These are phyloP conservation scores for Channa argus DNA, from an alignment of 2,113 vertebrate genomes.

Conservation along the genomic window DNA sequence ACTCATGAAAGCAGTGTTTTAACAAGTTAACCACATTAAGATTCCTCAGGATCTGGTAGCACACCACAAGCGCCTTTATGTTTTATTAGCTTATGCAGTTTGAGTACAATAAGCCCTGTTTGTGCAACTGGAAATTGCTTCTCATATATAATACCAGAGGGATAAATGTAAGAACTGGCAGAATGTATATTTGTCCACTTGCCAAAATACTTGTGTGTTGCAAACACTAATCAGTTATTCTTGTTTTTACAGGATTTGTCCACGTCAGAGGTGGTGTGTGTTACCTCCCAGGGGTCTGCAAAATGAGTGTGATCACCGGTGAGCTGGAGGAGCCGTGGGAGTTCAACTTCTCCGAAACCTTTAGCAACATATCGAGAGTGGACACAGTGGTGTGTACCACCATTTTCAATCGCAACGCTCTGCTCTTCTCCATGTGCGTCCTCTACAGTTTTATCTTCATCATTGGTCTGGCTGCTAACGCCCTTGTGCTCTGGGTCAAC, in stretches of 20 bases:
- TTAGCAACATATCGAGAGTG: conserved; percentile 82
- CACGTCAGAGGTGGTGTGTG: conserved; percentile 43
- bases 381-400: conserved; percentile 83
- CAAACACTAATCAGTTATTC: conserved; percentile 34
- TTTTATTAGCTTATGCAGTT: conserved; percentile 58
- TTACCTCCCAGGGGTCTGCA: conserved; percentile 63
- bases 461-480: conserved; percentile 91
- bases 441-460: conserved; percentile 95
- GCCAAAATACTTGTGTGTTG: conserved; percentile 16
- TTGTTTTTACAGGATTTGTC: conserved; percentile 61
- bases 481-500: conserved; percentile 94
- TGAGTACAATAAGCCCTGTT: conserved; percentile 38
- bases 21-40: conserved; percentile 73
- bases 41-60: conserved; percentile 66
- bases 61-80: conserved; percentile 49
- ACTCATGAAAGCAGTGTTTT: conserved; percentile 64
- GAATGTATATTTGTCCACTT: conserved; percentile 3
- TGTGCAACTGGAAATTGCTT: conserved; percentile 35
- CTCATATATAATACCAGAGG: conserved; percentile 29
- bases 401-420: conserved; percentile 83
- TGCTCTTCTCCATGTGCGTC: conserved; percentile 90
- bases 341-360: conserved; percentile 86
- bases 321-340: conserved; percentile 82
- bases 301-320: conserved; percentile 76
- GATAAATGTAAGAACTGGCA: conserved; percentile 1